phyloP scores from a whole-genome alignment of 2,113 vertebrate genomes.

The Cranoglanis bouderius region DNA sequence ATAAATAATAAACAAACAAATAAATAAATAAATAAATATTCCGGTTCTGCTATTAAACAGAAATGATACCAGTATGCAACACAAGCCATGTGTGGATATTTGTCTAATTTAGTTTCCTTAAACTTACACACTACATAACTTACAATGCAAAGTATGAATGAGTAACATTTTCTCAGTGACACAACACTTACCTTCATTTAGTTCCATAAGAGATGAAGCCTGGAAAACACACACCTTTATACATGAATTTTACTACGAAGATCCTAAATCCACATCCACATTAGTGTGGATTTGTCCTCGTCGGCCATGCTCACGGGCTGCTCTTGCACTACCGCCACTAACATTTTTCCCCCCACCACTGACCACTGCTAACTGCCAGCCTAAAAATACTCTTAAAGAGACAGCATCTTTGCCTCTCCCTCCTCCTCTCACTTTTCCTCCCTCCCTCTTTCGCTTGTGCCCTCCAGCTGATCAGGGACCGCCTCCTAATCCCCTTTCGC shows the following conservation, averaged over 20 bases:
- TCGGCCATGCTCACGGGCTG: constrained; percentile 65
- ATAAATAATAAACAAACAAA: too few species aligned
- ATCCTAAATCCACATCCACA: constrained; percentile 46
- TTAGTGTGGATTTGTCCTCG: constrained; percentile 60
- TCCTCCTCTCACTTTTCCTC: constrained; percentile 23
- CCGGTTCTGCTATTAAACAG: constrained; percentile 38
- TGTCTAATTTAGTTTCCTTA: not conserved
- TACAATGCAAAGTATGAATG: not conserved
- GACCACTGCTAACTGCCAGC: constrained; percentile 70
- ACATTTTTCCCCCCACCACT: constrained; percentile 69
- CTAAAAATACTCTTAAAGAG: constrained; percentile 83
- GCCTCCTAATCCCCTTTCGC: constrained; percentile 61
- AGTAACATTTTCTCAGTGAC: not conserved
- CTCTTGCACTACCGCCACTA: constrained; percentile 68
- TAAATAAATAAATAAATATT: constrained; percentile 60
- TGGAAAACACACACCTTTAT: not conserved
- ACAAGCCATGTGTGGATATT: not conserved
- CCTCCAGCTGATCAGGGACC: constrained; percentile 58
- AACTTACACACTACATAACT: constrained; percentile 1
- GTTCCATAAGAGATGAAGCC: constrained; percentile 8
- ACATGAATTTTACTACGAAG: constrained; percentile 8
- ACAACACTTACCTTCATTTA: constrained; percentile 53
- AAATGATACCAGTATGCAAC: not conserved
- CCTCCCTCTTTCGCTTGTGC: not conserved
- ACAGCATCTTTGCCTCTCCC: constrained; percentile 56